Conservation (phyloP, 2,113 vertebrate genomes). For the Aptenodytes patagonicus region DNA sequence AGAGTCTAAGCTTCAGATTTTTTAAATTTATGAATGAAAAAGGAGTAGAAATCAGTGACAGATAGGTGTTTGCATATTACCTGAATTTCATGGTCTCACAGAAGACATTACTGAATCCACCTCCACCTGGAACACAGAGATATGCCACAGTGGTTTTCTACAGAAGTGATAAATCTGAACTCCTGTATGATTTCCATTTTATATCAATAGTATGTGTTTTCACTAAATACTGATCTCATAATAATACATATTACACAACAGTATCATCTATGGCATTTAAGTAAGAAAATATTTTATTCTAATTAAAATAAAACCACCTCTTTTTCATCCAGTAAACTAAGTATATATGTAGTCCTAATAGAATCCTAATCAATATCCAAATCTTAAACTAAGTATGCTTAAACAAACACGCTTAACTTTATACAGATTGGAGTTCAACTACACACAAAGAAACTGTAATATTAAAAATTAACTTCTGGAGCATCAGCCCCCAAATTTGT, state of each 20-base stretch:
- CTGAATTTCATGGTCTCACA: conserved; percentile 7
- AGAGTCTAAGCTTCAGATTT: neutral
- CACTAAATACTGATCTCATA: neutral
- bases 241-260: neutral
- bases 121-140: conserved; percentile 65
- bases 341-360: neutral
- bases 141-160: neutral
- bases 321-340: neutral
- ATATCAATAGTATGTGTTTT: neutral
- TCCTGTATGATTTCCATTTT: neutral
- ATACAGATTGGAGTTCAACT: neutral
- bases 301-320: neutral
- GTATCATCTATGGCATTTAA: neutral
- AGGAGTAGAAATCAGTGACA: neutral
- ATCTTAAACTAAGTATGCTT: neutral
- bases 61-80: conserved; percentile 29
- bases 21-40: neutral
- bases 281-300: neutral
- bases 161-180: neutral
- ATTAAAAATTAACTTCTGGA: neutral
- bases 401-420: neutral
- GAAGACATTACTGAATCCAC: conserved; percentile 56
- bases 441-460: neutral
- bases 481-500: neutral
- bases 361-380: neutral